phyloP scores from a whole-genome alignment of 2,888 invertebrate genomes.

The Callyntrura guangdongensis region DNA sequence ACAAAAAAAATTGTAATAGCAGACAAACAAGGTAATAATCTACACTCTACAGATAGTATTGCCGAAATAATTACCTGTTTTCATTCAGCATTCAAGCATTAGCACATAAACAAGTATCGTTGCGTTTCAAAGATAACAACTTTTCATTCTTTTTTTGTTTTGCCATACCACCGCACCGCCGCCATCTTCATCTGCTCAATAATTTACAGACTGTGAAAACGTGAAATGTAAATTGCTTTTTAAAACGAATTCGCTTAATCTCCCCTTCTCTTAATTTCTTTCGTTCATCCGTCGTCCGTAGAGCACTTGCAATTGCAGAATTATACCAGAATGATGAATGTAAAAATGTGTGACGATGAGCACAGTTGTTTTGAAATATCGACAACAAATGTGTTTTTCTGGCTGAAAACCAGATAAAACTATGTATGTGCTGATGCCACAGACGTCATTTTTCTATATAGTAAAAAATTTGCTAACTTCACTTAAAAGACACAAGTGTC shows the following conservation, averaged over 20 bases:
- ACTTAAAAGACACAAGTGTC: conserved; percentile 5
- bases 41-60: too few relatives aligned
- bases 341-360: background rate
- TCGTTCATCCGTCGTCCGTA: background rate
- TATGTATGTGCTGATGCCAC: too few relatives aligned
- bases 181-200: too few relatives aligned
- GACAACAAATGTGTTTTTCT: background rate
- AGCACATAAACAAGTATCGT: too few relatives aligned
- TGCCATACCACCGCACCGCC: too few relatives aligned
- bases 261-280: background rate
- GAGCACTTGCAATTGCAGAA: background rate
- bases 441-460: too few relatives aligned
- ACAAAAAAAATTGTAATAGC: too few relatives aligned
- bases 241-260: background rate
- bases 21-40: too few relatives aligned
- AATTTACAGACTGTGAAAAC: background rate
- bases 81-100: too few relatives aligned
- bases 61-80: too few relatives aligned
- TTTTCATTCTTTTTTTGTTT: too few relatives aligned
- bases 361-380: background rate
- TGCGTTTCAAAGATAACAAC: too few relatives aligned
- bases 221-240: conserved; percentile 5
- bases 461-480: background rate
- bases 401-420: background rate
- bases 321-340: background rate